Percentiles rank a stretch among this genome's conserved stretches.
Evolutionary conservation across 2,113 vertebrate species (phyloP).

Genomic region (Delphinapterus leucas): DNA sequence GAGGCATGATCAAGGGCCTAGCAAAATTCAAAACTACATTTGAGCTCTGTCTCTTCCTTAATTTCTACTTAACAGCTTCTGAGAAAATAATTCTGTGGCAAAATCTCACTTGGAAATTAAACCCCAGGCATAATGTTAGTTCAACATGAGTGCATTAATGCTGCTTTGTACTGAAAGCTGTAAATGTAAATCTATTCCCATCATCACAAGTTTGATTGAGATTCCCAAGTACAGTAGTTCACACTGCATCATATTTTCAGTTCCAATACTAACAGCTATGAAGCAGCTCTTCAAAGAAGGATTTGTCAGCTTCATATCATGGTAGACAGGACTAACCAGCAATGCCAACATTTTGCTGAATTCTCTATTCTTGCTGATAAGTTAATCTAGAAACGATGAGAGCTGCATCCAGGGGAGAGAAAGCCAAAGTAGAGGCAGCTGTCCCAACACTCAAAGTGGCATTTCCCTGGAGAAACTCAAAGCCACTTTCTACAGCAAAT

Average conservation of each 20-base stretch:
- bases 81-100: slow-evolving; percentile 53
- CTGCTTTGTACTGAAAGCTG: slow-evolving; percentile 64
- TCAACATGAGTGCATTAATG: slow-evolving; percentile 52
- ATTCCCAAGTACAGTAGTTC: slow-evolving; percentile 46
- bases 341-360: background rate
- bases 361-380: background rate
- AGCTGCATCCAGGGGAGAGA: background rate
- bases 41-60: slow-evolving; percentile 40
- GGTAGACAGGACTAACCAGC: slow-evolving; percentile 7
- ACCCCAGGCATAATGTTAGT: slow-evolving; percentile 67
- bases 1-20: background rate
- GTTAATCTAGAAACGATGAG: slow-evolving; percentile 7
- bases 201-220: slow-evolving; percentile 37
- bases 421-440: background rate
- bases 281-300: slow-evolving; percentile 57
- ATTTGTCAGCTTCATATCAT: slow-evolving; percentile 6
- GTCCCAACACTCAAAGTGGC: background rate
- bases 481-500: background rate
- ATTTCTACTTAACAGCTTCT: slow-evolving; percentile 67
- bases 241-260: slow-evolving; percentile 52
- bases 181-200: slow-evolving; percentile 50
- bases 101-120: slow-evolving; percentile 73
- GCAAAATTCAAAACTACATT: slow-evolving; percentile 47
- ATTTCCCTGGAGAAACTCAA: background rate
- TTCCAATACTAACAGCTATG: background rate